Evolutionary conservation across 64 coral and sea anemone genomes (phyloP), one percentile per base, ranked within the genome.

Genomic region (Trachythela sp.): DNA sequence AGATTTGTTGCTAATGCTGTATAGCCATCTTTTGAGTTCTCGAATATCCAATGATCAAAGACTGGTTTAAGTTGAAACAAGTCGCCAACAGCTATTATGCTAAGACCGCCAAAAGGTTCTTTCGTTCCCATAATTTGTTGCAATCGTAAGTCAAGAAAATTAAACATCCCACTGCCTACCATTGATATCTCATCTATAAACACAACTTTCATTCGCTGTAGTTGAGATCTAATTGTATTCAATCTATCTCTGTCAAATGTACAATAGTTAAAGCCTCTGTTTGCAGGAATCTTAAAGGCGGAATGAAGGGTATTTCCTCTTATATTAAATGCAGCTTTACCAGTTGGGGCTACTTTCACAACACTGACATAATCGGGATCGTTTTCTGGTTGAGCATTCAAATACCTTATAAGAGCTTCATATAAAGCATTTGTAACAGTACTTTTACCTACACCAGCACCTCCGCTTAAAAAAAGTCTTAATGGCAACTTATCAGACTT

Each of bases 81-180:
- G 42, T 45, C 42, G 42, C 42, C 42, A 45, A 45, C 42, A 45
- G 42, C 42, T 45, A 45, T 45, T 45, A 45, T 45, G 11, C 42
- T 45, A 45, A 45, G 42, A 45, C 42, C 42, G 42, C 42, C 42
- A 45, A 45, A 45, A 6, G 42, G 42, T 45, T 45, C 42, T 45
- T 45, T 45, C 11, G 42, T 45, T 4, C 42, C 42, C 42, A 45
- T 45, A 11, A 45, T 45, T 88, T 92, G 91, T 84, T 92, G 85
- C n/a, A 92, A 88, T 37, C 91, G 33, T 68, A 59, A 88, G 80
- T 45, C 83, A 11, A 92, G 26, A 48, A 92, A 92, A 83, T 92
- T 92, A 84, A 92, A 92, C 91, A 92, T 92, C 10, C 91, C 91
- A 92, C 91, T 88, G 39, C 91, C 91, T 1, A 88, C 72, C 91